Evolutionary conservation across 2,797 vertebrate genomes (phyloP).

Genomic region (Coilia nasus): DNA sequence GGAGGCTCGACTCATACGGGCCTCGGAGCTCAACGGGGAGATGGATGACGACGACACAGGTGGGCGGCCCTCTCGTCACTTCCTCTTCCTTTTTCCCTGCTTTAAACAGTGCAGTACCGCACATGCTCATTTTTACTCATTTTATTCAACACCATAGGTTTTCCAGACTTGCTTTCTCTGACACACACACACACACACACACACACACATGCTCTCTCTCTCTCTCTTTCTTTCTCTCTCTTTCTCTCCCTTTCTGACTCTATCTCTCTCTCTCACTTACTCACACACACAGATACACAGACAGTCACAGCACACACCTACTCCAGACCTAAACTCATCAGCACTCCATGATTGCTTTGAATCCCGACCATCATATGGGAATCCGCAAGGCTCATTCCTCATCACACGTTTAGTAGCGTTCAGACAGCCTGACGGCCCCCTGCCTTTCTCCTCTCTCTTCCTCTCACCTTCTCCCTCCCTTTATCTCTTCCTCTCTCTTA

Average conservation of each 20-base stretch:
- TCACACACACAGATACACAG: background rate
- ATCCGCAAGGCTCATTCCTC: conserved; percentile 8
- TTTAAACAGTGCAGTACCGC: too few species aligned
- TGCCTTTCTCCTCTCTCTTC: background rate
- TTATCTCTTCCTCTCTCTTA: background rate
- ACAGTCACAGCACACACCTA: background rate
- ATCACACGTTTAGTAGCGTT: conserved; percentile 17
- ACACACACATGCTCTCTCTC: conserved; percentile 22
- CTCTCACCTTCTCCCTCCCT: background rate
- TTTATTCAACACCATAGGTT: too few species aligned
- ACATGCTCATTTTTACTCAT: too few species aligned
- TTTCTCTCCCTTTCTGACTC: background rate
- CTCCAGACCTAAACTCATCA: conserved; percentile 15
- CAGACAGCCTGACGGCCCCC: background rate
- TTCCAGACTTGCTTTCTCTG: too few species aligned
- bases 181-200: background rate
- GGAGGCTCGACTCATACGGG: conserved; percentile 93
- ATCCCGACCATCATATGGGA: conserved; percentile 11
- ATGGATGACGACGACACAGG: conserved; percentile 89
- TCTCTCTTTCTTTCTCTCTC: background rate
- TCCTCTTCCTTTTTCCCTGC: conserved; percentile 11
- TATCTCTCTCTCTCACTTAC: background rate
- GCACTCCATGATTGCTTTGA: conserved; percentile 13
- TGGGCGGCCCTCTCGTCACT: conserved; percentile 56
- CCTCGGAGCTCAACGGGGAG: conserved; percentile 91